Evolutionary conservation across 1,140 invertebrate genomes (phyloP).

Genomic region (Popillia japonica): DNA sequence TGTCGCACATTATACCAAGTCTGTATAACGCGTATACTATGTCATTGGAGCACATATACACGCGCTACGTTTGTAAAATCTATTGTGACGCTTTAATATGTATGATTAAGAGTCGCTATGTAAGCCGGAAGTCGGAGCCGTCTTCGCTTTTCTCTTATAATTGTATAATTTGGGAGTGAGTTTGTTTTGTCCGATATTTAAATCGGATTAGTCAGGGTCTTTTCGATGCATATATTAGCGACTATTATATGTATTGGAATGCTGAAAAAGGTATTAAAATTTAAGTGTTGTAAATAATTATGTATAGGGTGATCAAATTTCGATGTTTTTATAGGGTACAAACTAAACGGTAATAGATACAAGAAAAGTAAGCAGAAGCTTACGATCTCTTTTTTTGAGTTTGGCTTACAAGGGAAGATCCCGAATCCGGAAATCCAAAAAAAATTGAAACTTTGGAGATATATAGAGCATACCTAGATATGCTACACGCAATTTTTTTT

Average conservation of each 20-base stretch:
- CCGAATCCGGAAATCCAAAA: too few relatives aligned
- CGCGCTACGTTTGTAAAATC: neutral
- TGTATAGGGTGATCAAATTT: too few relatives aligned
- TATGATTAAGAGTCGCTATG: conserved; percentile 12
- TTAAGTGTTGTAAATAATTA: neutral
- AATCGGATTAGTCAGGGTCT: conserved; percentile 1
- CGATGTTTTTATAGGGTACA: too few relatives aligned
- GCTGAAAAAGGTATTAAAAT: neutral
- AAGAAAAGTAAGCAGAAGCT: too few relatives aligned
- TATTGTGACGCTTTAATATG: conserved; percentile 13
- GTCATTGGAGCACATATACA: conserved; percentile 7
- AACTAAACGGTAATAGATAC: too few relatives aligned
- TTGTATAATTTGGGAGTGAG: neutral
- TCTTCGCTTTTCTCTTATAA: neutral
- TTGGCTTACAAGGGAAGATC: too few relatives aligned
- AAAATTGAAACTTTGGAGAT: too few relatives aligned
- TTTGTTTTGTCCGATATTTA: conserved; percentile 22
- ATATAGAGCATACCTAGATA: too few relatives aligned
- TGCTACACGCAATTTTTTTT: too few relatives aligned
- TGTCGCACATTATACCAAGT: neutral
- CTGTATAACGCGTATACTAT: neutral
- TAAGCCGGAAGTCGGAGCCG: neutral
- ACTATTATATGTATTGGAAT: neutral
- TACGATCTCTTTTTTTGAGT: too few relatives aligned
- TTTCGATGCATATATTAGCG: neutral